phyloP scores from a whole-genome alignment of 2,113 vertebrate species.

The Calypte anna region DNA sequence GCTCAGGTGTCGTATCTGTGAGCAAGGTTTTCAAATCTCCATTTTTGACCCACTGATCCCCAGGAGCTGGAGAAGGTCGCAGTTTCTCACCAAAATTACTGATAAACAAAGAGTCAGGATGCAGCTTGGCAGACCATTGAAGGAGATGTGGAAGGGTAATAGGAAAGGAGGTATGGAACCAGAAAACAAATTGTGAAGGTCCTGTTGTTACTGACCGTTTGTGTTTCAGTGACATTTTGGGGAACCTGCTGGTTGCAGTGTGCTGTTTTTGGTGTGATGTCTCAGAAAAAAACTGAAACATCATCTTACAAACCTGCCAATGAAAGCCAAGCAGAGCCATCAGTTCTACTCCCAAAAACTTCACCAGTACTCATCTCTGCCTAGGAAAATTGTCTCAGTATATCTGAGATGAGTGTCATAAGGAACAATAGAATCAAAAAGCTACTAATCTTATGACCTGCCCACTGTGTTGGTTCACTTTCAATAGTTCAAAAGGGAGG shows the following conservation, averaged over 20 bases:
- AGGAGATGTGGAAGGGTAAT: background rate
- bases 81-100: background rate
- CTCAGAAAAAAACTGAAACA: background rate
- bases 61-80: background rate
- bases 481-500: background rate
- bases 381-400: background rate
- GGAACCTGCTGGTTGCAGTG: background rate
- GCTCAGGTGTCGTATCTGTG: background rate
- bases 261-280: background rate
- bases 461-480: background rate
- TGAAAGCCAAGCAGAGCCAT: rapidly evolving
- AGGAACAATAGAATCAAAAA: background rate
- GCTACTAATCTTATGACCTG: background rate
- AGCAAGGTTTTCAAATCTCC: background rate
- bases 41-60: background rate
- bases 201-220: background rate
- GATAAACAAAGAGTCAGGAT: background rate
- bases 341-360: background rate
- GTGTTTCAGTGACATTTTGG: too few relatives aligned
- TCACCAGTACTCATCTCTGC: background rate
- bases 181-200: background rate
- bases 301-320: background rate
- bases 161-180: background rate
- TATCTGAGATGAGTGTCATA: background rate
- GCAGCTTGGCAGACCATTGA: background rate